Evolutionary conservation across 2,888 invertebrate genomes (phyloP), one percentile per base, ranked within the genome.

Genomic region (Agrochola lota): DNA sequence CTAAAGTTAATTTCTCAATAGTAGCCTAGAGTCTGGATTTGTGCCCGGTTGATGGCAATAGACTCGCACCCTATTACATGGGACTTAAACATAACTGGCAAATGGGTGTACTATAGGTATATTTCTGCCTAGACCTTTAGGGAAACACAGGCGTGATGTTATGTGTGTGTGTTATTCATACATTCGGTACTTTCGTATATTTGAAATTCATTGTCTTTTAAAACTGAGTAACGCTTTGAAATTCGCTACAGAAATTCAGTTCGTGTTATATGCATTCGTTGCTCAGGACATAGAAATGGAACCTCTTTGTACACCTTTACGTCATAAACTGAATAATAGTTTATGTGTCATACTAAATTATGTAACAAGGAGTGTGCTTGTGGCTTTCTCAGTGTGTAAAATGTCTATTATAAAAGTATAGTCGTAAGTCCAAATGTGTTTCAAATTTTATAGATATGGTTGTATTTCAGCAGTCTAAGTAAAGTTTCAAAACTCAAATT

Each of bases 201-300:
- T 63, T 77, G 49, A 83, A 77, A 83, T 83, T 63, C 77, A 80
- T 63, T 77, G 62, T 64, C 17, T 30, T 43, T 20, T 77, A 23
- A 1, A 52, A 63, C 40, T 49, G 30, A 17, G 1, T 75, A 23
- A 49, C 76, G 67, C 83, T 80, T 63, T 77, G 77, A 83, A 68
- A 77, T 63, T 63, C n/a, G 12, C 15, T 30, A 62, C n/a, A 30
- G 79, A 75, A 55, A 82, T 77, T 62, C 67, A 0, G 83, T 83
- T 49, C n/a, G 40, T 43, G n/a, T 40, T 79, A 43, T 40, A 76
- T 79, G 57, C 62, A 57, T 80, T 80, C 17, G 57, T 52, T 43
- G 26, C 62, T 46, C 35, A 63, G 77, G n/a, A 63, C 30, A 63
- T 40, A 77, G 63, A 59, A 83, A 77, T 69, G 49, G 30, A 23